Conservation (phyloP, 2,888 invertebrate genomes). For the Frankliniella fusca region DNA sequence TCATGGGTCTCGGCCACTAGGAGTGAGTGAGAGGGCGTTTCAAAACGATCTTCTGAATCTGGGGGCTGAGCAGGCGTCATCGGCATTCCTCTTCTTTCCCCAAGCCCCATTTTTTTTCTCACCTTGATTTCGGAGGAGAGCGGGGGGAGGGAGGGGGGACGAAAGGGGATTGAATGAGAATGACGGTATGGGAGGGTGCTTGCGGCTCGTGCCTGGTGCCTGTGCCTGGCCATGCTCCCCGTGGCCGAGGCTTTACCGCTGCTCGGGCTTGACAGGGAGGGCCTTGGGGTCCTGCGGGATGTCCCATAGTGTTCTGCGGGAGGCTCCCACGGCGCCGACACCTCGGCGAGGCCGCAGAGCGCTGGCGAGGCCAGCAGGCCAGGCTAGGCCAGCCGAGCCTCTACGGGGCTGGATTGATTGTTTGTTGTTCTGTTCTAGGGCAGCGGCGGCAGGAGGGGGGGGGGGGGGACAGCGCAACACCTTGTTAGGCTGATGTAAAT, state of each 20-base stretch:
- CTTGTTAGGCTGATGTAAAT: background rate
- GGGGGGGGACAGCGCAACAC: background rate
- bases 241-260: background rate
- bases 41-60: too few species aligned
- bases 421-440: background rate
- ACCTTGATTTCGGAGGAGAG: background rate
- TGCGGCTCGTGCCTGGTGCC: background rate
- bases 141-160: too few species aligned
- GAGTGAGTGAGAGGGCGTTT: too few species aligned
- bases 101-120: background rate
- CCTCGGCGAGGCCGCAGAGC: background rate
- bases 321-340: background rate
- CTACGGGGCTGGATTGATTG: background rate
- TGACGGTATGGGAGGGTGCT: too few species aligned
- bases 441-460: background rate
- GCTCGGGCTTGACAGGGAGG: too few species aligned
- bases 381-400: background rate
- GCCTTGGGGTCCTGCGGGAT: background rate
- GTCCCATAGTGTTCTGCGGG: background rate
- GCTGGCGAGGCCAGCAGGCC: background rate
- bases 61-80: too few species aligned
- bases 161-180: too few species aligned
- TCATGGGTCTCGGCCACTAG: too few species aligned
- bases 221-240: background rate
- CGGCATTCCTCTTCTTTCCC: too few species aligned